Conservation (phyloP, 2,888 invertebrate genomes). For the Lucinisca nassula region DNA sequence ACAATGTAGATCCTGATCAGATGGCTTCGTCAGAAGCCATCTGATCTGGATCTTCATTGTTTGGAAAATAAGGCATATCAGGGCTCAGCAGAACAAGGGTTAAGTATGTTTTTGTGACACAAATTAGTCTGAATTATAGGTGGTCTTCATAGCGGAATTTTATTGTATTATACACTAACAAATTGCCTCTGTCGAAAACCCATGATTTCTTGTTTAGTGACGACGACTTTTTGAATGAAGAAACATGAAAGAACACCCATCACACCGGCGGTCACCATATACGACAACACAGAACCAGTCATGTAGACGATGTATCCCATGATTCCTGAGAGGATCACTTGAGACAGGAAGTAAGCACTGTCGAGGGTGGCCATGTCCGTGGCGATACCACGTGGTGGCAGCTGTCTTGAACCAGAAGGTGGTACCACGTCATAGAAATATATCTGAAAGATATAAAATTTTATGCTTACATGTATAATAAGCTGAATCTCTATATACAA, state of each 20-base stretch:
- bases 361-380: conserved; percentile 94
- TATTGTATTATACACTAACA: conserved; percentile 1
- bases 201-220: conserved; percentile 73
- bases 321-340: conserved; percentile 88
- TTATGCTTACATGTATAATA: no score
- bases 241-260: conserved; percentile 87
- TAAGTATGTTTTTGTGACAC: no score
- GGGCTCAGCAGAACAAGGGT: no score
- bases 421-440: conserved; percentile 85
- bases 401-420: conserved; percentile 14
- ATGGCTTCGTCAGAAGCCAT: no score
- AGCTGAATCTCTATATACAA: no score
- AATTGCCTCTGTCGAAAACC: conserved; percentile 12
- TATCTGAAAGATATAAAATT: conserved; percentile 81
- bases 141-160: no score
- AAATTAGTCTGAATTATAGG: no score
- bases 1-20: no score
- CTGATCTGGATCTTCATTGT: no score
- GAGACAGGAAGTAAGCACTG: conserved; percentile 88
- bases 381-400: conserved; percentile 94
- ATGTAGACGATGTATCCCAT: conserved; percentile 88
- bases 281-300: conserved; percentile 87
- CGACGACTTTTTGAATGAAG: conserved; percentile 80
- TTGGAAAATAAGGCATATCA: no score
- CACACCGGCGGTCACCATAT: conserved; percentile 88